Percentiles rank a stretch among this genome's conserved stretches.
phyloP scores from a whole-genome alignment of 2,113 vertebrate genomes.

The Cyanocitta stelleri region DNA sequence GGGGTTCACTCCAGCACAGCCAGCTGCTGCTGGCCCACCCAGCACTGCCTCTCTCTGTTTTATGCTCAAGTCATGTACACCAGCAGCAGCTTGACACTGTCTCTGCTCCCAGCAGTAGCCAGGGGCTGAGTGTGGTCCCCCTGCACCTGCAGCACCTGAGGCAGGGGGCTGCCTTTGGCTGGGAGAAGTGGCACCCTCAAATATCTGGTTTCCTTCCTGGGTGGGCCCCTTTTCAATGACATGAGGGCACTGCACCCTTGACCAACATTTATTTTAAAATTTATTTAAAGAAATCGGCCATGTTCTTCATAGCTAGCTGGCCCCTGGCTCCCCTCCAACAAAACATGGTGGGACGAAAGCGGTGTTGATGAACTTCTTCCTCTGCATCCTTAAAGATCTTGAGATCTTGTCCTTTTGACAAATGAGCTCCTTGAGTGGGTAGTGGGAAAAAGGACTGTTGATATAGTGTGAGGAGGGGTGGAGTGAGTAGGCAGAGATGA shows the following conservation, averaged over 20 bases:
- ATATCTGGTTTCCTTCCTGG: background rate
- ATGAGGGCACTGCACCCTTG: background rate
- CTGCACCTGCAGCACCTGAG: background rate
- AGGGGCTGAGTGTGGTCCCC: background rate
- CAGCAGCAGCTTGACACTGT: background rate
- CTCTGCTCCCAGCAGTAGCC: background rate
- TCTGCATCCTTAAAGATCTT: background rate
- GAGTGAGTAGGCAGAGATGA: background rate
- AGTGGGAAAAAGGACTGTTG: background rate
- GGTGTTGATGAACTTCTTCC: background rate
- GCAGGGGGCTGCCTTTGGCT: background rate
- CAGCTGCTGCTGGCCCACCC: background rate
- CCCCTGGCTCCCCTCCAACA: background rate
- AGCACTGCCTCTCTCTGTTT: background rate
- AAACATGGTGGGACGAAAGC: rapidly evolving
- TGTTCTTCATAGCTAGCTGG: background rate
- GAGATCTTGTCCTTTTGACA: background rate
- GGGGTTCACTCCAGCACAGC: rapidly evolving
- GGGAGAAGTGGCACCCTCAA: background rate
- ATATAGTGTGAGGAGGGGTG: background rate
- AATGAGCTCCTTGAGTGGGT: background rate
- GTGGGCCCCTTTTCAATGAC: background rate
- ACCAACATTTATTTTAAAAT: background rate
- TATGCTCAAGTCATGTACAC: background rate
- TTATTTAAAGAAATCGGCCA: background rate